Evolutionary conservation across 1,140 invertebrate genomes (phyloP), one percentile per base, ranked within the genome.

Genomic region (Acromyrmex heyeri): DNA sequence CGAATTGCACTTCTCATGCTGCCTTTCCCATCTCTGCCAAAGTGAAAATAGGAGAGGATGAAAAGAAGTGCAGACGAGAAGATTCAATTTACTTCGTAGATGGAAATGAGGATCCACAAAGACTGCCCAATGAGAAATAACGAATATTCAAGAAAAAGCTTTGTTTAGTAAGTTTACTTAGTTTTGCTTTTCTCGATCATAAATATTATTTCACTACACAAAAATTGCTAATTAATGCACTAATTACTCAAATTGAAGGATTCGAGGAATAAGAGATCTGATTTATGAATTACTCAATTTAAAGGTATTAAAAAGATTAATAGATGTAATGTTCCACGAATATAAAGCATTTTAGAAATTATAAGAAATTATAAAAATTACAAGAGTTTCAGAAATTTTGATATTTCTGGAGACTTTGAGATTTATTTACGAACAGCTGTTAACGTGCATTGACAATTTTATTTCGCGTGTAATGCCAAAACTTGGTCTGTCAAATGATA

Each of bases 41-140:
- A 83, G 79, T 50, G 57, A 75, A 83, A 83, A 83, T 21, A 61
- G 69, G n/a, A n/a, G n/a, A n/a, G n/a, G 44, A 34, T 50, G 57
- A 83, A 73, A 61, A 82, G 55, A 50, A 61, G 30, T 53, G 10
- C 79, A 44, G 38, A 34, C 38, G 38, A 57, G 67, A 57, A 61
- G 55, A 83, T 75, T 73, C 69, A 69, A 73, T 83, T 83, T 83
- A 48, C 69, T 7, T 34, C 55, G 24, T 27, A 27, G 57, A 75
- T 83, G 38, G 79, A 75, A 75, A 83, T 61, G 69, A 73, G 57
- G 69, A 83, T 50, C 27, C 79, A 50, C 79, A 75, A 83, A 75
- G 69, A 73, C 55, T 57, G 38, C 2, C 79, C 67, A n/a, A 57
- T 72, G 65, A 16, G 34, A 73, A 82, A 44, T 24, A 61, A 18